Percentiles rank a stretch among this genome's conserved stretches.
Conservation (phyloP, 2,113 vertebrate genomes). For the Emydocephalus ijimae region DNA sequence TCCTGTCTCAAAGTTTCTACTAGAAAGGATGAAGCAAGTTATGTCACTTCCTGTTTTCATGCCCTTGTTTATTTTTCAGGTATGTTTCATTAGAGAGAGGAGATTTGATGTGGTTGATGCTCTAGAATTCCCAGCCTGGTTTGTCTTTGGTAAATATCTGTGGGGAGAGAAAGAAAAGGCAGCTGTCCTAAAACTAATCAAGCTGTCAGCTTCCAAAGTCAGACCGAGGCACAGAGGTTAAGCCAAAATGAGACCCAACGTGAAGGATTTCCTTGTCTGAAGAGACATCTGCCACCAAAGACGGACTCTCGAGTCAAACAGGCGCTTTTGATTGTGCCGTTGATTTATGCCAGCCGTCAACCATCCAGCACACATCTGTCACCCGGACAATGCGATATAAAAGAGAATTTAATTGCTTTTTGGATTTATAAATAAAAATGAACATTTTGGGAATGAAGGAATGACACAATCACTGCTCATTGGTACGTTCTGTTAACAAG, state of each 20-base stretch:
- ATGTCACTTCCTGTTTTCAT: not conserved
- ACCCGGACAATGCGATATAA: slow-evolving; percentile 69
- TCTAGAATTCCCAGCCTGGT: not conserved
- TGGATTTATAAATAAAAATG: slow-evolving; percentile 73
- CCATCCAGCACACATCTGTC: slow-evolving; percentile 74
- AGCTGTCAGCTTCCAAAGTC: slow-evolving; percentile 2
- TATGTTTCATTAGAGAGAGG: not conserved
- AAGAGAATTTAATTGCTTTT: slow-evolving; percentile 75
- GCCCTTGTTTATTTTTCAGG: not conserved
- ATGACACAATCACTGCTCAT: slow-evolving; percentile 67
- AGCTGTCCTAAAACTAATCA: slow-evolving; percentile 26
- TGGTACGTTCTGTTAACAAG: slow-evolving; percentile 63
- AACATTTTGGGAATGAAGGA: slow-evolving; percentile 69
- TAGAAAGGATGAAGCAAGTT: not conserved
- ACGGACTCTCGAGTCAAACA: slow-evolving; percentile 66
- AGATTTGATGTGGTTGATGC: not conserved
- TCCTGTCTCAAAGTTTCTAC: not conserved
- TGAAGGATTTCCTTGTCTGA: slow-evolving; percentile 73
- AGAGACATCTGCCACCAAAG: slow-evolving; percentile 73
- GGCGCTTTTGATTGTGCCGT: slow-evolving; percentile 72
- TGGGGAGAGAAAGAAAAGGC: not conserved
- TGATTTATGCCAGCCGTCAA: slow-evolving; percentile 80
- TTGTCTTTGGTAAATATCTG: slow-evolving; percentile 14
- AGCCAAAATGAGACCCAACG: slow-evolving; percentile 1
- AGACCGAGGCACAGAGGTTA: slow-evolving; percentile 7